Evolutionary conservation across 1,140 invertebrate species (phyloP), one percentile per base, ranked within the genome.

Genomic region (Cyphomyrmex costatus): DNA sequence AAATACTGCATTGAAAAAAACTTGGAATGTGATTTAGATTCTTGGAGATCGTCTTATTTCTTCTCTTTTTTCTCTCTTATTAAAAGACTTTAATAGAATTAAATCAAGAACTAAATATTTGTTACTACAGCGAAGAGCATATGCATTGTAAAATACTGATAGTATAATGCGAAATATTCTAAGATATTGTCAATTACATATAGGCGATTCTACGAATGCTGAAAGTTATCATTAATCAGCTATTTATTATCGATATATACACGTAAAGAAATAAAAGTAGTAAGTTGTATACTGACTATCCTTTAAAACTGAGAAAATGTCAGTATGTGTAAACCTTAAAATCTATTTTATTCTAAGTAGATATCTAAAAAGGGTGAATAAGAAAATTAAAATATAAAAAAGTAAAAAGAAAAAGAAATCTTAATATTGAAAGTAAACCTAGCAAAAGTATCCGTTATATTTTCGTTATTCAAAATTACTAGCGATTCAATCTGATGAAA

Each of bases 1-100:
- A 92, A 91, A 92, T 86, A 86, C 70, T 87, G 87, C 78, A 90
- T 91, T 80, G 30, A 85, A 88, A 60, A 33, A 71, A 33, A 71
- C 19, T 16, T 12, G 36, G 16, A 30, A 46, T 27, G 10, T 53
- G 16, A 53, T 21, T 27, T 71, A 27, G 12, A 53, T 56, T 53
- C 27, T 73, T n/a, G 8, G 16, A n/a, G 10, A 30, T 53, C 3
- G 10, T 70, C 42, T 30, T 71, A 14, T 30, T 46, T 46, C 1
- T 21, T 19, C 65, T 42, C 12, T 42, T 2, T 42, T 14, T 68
- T 10, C 7, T 27, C 5, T 53, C 16, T 42, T 10, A 42, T 42
- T 42, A 42, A 42, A 49, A 51, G 16, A 51, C 16, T 19, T n/a
- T 53, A 16, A n/a, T 8, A 24, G 2, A 33, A 36, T 74, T 33